These are phyloP conservation scores for Leptonema lineaticorne DNA, from an alignment of 1,140 invertebrate species.

Conservation along the genomic window DNA sequence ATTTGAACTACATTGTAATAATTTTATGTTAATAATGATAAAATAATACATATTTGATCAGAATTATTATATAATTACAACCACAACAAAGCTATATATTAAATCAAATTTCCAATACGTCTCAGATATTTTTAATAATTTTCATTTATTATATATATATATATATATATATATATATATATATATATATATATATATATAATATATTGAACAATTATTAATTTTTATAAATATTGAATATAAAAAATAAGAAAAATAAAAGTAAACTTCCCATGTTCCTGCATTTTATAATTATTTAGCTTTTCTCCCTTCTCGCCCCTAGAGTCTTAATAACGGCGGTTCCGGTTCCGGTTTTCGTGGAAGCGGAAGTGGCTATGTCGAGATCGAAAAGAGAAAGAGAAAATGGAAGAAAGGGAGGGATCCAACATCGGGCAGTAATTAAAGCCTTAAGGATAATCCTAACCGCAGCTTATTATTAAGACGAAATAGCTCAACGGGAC, in stretches of 20 bases:
- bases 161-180: neutral
- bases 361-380: constrained; percentile 22
- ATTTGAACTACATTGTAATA: no score
- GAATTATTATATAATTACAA: no score
- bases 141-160: neutral
- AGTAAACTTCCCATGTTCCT: constrained; percentile 7
- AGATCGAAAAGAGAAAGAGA: neutral
- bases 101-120: no score
- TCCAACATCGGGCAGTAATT: constrained; percentile 22
- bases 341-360: constrained; percentile 3
- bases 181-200: neutral
- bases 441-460: constrained; percentile 28
- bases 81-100: no score
- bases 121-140: no score
- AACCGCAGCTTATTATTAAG: constrained; percentile 23
- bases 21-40: no score
- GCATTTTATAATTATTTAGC: neutral
- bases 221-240: neutral
- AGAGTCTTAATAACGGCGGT: neutral
- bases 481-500: constrained; percentile 4
- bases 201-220: neutral
- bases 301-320: no score
- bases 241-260: neutral
- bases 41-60: no score
- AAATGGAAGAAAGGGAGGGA: no score